These are phyloP conservation scores for Anoplophora glabripennis DNA, from an alignment of 1,140 invertebrate species.

Conservation along the genomic window DNA sequence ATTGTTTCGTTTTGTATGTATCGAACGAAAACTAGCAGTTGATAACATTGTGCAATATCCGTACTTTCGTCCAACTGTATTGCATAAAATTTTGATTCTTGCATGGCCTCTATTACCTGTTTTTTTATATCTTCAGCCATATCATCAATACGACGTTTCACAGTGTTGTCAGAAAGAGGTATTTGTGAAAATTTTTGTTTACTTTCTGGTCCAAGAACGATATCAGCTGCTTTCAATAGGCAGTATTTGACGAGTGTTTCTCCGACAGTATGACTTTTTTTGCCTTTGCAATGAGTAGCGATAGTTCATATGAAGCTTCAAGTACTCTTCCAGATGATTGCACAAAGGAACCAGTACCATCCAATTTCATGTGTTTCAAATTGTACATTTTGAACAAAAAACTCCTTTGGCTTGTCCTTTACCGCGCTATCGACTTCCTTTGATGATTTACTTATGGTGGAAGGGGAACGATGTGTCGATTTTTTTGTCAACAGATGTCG, in stretches of 20 bases:
- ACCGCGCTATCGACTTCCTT: too few relatives aligned
- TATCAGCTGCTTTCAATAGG: constrained; percentile 17
- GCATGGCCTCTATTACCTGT: constrained; percentile 20
- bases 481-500: constrained; percentile 5
- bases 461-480: too few relatives aligned
- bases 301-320: constrained; percentile 27
- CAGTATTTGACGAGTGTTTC: constrained; percentile 13
- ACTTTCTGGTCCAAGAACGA: constrained; percentile 16
- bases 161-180: constrained; percentile 29
- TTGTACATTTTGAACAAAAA: constrained; percentile 24
- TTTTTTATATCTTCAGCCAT: constrained; percentile 29
- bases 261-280: constrained; percentile 17
- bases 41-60: constrained; percentile 8
- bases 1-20: constrained; percentile 14
- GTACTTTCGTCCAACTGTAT: constrained; percentile 11
- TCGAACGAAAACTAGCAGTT: constrained; percentile 5
- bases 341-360: constrained; percentile 15
- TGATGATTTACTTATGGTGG: too few relatives aligned
- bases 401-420: constrained; percentile 12
- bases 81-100: constrained; percentile 12
- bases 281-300: constrained; percentile 19
- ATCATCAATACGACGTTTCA: constrained; percentile 31
- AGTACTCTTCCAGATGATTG: constrained; percentile 24
- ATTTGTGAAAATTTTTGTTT: constrained; percentile 30
- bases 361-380: constrained; percentile 25